Evolutionary conservation across 1,140 invertebrate genomes (phyloP).

Genomic region (Drosophila willistoni): DNA sequence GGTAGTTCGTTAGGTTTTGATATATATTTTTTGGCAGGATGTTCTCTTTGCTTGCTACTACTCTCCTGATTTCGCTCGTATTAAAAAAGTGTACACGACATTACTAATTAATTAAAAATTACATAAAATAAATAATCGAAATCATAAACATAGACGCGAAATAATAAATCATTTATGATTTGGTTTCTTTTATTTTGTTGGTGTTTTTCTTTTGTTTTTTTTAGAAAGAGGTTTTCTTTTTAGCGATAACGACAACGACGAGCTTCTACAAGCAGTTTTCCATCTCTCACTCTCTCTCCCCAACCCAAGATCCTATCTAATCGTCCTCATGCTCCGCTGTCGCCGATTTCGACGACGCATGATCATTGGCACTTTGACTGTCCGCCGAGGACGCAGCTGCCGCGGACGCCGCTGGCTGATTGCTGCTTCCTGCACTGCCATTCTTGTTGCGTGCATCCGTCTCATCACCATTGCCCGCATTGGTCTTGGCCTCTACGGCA

Average conservation of each 20-base stretch:
- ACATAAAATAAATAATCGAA: conserved; percentile 81
- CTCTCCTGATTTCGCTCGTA: conserved; percentile 62
- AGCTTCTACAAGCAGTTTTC: conserved; percentile 63
- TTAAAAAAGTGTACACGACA: conserved; percentile 40
- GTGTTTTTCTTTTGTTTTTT: conserved; percentile 1
- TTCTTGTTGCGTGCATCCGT: conserved; percentile 76
- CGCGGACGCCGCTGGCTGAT: conserved; percentile 34
- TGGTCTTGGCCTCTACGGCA: conserved; percentile 84
- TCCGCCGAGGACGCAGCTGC: conserved; percentile 42
- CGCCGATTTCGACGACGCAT: conserved; percentile 50
- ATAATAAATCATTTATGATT: conserved; percentile 47
- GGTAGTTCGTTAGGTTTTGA: conserved; percentile 72
- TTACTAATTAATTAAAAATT: conserved; percentile 74
- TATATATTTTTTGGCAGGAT: conserved; percentile 79
- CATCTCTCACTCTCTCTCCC: conserved; percentile 20
- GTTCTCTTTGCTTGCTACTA: conserved; percentile 58
- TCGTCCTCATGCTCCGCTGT: conserved; percentile 54
- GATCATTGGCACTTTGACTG: conserved; percentile 75
- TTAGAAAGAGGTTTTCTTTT: conserved; percentile 10
- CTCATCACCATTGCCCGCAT: conserved; percentile 61
- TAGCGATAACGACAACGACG: conserved; percentile 71
- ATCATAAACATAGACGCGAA: conserved; percentile 60
- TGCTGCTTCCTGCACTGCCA: conserved; percentile 39
- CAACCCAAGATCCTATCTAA: conserved; percentile 33
- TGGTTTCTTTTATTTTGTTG: conserved; percentile 9